These are phyloP conservation scores for Botia kubotai DNA, from an alignment of 2,797 vertebrate species.

Conservation along the genomic window DNA sequence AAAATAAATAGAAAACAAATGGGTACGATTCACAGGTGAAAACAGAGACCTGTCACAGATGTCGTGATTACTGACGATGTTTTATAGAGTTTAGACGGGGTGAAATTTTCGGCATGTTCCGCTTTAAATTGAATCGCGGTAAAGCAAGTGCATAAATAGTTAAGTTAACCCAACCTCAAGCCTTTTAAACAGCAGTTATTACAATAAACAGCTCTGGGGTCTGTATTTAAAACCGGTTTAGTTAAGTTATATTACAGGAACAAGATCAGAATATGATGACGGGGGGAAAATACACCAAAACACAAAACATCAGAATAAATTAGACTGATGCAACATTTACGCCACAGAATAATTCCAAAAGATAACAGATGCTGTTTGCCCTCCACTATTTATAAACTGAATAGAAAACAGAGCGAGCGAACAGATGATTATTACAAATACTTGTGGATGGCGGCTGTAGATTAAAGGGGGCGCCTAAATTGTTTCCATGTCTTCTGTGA, in stretches of 20 bases:
- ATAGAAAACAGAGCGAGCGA: not conserved
- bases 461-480: slow-evolving; percentile 25
- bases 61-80: not conserved
- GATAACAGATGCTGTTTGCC: slow-evolving; percentile 16
- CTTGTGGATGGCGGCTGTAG: not conserved
- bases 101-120: too few species aligned
- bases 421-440: slow-evolving; percentile 21
- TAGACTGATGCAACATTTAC: not conserved
- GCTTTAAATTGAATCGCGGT: too few species aligned
- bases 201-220: not conserved
- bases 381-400: not conserved
- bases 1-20: not conserved
- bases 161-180: too few species aligned
- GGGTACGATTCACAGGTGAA: slow-evolving; percentile 2
- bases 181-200: not conserved
- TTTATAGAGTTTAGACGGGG: not conserved
- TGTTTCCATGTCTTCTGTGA: slow-evolving; percentile 26
- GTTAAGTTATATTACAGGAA: not conserved
- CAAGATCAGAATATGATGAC: not conserved
- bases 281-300: not conserved
- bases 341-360: slow-evolving; percentile 15
- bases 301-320: not conserved
- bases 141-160: too few species aligned
- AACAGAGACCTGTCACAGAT: not conserved
- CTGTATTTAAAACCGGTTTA: not conserved